phyloP scores from a whole-genome alignment of 2,888 invertebrate species.

The Drosophila leonis region DNA sequence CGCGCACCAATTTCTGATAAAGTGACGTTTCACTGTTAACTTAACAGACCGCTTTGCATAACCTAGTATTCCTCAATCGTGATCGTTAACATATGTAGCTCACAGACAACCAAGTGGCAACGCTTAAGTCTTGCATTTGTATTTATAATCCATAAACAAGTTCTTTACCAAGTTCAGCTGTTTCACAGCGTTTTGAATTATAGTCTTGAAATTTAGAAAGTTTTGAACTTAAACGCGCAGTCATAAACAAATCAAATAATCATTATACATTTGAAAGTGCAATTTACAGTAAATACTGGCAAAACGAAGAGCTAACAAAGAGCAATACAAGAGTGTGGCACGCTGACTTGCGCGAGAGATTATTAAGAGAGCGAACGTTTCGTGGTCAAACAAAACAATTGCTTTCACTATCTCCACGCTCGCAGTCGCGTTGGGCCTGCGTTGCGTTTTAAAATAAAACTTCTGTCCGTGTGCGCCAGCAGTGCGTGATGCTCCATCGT shows the following conservation, averaged over 20 bases:
- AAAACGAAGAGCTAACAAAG: conserved; percentile 3
- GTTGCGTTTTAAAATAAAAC: conserved; percentile 53
- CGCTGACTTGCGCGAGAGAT: conserved; percentile 1
- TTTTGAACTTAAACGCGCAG: not conserved
- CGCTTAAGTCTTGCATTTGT: conserved; percentile 6
- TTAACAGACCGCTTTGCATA: too few species aligned
- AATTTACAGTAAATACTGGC: not conserved
- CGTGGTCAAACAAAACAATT: conserved; percentile 72
- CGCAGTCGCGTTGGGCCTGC: conserved; percentile 59
- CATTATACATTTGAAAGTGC: not conserved
- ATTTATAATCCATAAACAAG: conserved; percentile 35
- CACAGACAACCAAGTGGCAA: conserved; percentile 30
- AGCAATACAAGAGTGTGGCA: conserved; percentile 30
- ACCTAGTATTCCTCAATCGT: too few species aligned
- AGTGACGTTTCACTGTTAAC: too few species aligned
- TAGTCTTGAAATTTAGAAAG: not conserved
- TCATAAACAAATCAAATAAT: too few species aligned
- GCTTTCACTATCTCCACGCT: conserved; percentile 53
- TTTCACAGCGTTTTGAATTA: conserved; percentile 1
- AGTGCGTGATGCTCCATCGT: conserved; percentile 39
- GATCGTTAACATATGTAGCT: not conserved
- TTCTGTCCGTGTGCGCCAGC: conserved; percentile 30
- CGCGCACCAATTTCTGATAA: too few species aligned
- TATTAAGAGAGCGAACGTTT: conserved; percentile 39
- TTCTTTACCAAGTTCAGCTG: conserved; percentile 29